These are phyloP conservation scores for Muscicapa adusta DNA, from an alignment of 2,113 vertebrate species.

Conservation along the genomic window DNA sequence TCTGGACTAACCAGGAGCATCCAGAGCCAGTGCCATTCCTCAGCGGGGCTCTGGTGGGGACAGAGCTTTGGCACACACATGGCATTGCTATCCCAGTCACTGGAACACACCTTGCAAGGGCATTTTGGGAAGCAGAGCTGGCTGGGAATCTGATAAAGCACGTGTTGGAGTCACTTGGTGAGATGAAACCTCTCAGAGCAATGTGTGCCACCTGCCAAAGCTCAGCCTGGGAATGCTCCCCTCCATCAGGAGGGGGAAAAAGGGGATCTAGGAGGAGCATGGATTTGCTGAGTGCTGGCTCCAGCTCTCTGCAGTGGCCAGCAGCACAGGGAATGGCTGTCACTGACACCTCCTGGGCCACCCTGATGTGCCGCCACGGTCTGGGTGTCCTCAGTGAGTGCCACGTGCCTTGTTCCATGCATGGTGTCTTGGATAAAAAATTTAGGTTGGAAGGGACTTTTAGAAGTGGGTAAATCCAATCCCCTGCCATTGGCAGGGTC, in stretches of 20 bases:
- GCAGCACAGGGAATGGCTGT: background rate
- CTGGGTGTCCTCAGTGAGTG: background rate
- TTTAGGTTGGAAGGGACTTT: background rate
- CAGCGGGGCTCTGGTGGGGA: background rate
- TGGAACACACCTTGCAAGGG: background rate
- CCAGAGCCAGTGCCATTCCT: background rate
- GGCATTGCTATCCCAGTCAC: background rate
- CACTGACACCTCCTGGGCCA: background rate
- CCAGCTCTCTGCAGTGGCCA: background rate
- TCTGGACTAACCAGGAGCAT: background rate
- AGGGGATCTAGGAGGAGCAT: background rate
- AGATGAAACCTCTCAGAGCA: background rate
- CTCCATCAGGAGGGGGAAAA: background rate
- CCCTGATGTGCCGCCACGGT: rapidly evolving
- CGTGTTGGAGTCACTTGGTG: background rate
- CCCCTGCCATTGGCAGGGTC: background rate
- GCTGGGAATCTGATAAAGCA: background rate
- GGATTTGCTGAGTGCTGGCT: background rate
- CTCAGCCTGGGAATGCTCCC: background rate
- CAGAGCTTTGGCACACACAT: rapidly evolving
- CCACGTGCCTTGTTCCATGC: rapidly evolving
- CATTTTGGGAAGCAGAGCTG: background rate
- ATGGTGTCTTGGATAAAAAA: rapidly evolving
- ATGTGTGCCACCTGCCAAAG: background rate
- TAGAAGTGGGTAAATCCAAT: background rate